phyloP scores from a whole-genome alignment of 2,113 vertebrate species.

The Mastomys natalensis region DNA sequence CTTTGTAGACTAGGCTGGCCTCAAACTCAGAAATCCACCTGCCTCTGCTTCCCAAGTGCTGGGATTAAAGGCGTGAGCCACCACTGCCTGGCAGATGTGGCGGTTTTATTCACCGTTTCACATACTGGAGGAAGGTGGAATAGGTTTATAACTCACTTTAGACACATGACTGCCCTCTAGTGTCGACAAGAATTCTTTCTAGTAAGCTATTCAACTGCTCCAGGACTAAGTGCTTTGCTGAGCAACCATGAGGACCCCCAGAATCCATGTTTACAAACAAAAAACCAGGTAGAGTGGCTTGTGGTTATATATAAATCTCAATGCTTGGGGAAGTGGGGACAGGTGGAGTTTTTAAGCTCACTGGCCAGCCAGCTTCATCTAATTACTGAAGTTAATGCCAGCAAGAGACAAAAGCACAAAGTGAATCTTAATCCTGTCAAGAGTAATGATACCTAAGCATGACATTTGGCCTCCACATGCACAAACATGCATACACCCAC shows the following conservation, averaged over 20 bases:
- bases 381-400: neutral
- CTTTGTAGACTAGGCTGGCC: too few relatives aligned
- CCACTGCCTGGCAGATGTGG: too few relatives aligned
- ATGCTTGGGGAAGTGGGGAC: neutral
- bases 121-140: neutral
- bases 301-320: neutral
- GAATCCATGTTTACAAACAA: neutral
- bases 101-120: neutral
- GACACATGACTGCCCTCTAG: slow-evolving; percentile 63
- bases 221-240: neutral
- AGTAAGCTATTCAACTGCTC: neutral
- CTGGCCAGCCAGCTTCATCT: neutral
- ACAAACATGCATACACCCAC: neutral
- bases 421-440: neutral
- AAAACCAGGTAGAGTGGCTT: neutral
- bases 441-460: neutral
- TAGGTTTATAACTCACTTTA: slow-evolving; percentile 35
- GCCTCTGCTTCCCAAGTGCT: too few relatives aligned
- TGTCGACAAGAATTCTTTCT: slow-evolving; percentile 23
- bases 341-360: neutral
- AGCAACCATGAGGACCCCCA: neutral
- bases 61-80: too few relatives aligned
- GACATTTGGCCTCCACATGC: neutral
- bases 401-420: neutral
- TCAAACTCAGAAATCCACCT: too few relatives aligned